Conservation (phyloP, 2,888 invertebrate species). For the Drosophila anomelani region DNA sequence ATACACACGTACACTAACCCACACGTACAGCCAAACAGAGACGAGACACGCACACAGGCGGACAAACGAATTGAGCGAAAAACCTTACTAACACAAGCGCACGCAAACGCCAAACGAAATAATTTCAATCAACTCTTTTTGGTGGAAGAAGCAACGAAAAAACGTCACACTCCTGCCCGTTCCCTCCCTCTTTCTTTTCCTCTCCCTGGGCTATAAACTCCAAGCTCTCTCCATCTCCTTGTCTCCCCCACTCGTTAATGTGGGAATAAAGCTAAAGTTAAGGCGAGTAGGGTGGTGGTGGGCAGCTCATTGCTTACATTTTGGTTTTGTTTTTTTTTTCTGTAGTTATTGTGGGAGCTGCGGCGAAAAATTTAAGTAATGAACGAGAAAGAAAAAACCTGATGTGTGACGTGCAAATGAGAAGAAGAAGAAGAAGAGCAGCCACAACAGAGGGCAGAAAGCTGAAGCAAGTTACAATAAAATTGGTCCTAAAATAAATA, state of each 20-base stretch:
- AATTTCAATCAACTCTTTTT: conserved; percentile 80
- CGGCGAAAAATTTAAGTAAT: conserved; percentile 71
- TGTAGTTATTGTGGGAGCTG: conserved; percentile 40
- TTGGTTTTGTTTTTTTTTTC: conserved; percentile 25
- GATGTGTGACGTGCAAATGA: conserved; percentile 78
- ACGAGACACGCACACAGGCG: conserved; percentile 27
- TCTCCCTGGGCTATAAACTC: background rate
- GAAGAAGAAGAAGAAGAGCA: conserved; percentile 60
- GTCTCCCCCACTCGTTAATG: conserved; percentile 48
- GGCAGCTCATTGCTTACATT: conserved; percentile 58
- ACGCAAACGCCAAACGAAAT: conserved; percentile 55
- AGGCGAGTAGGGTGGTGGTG: conserved; percentile 21
- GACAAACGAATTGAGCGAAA: conserved; percentile 50
- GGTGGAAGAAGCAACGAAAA: conserved; percentile 48
- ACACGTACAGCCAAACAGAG: conserved; percentile 27
- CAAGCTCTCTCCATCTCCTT: conserved; percentile 18
- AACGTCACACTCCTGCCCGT: conserved; percentile 69
- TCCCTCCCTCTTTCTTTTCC: conserved; percentile 15
- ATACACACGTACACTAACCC: conserved; percentile 34
- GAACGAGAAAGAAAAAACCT: conserved; percentile 43
- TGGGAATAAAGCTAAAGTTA: conserved; percentile 46
- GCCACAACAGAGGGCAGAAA: conserved; percentile 40
- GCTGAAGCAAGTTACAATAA: conserved; percentile 59
- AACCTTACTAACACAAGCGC: conserved; percentile 33
- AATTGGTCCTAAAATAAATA: background rate